Percentiles rank a stretch among this genome's conserved stretches.
These are phyloP conservation scores for Melanotaenia pygmaea DNA, from an alignment of 2,797 vertebrate species.

Conservation along the genomic window DNA sequence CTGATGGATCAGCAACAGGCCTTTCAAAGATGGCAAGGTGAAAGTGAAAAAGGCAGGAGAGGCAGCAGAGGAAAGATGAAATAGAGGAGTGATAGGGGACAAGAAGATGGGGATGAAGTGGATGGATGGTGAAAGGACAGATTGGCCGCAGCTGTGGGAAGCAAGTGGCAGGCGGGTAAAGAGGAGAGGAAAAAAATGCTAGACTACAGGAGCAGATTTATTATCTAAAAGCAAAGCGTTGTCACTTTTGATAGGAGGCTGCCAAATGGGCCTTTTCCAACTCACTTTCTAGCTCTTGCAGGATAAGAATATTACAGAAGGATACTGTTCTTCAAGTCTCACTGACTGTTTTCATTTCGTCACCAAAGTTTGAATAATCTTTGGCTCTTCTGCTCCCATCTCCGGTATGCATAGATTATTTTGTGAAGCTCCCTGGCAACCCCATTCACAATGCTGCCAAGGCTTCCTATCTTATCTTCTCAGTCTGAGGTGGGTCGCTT, in stretches of 20 bases:
- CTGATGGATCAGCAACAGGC: constrained; percentile 75
- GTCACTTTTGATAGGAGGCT: constrained; percentile 33
- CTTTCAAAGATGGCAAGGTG: constrained; percentile 56
- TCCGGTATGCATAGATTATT: constrained; percentile 51
- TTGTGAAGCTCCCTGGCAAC: constrained; percentile 51
- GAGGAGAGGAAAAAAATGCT: not conserved
- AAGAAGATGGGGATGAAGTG: constrained; percentile 65
- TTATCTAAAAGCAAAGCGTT: constrained; percentile 31
- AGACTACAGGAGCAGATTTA: constrained; percentile 18
- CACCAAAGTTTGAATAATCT: constrained; percentile 59
- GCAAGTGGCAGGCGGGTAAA: constrained; percentile 14
- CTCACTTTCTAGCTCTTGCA: constrained; percentile 6
- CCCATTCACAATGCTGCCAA: constrained; percentile 17
- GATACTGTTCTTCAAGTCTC: constrained; percentile 40
- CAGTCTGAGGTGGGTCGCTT: constrained; percentile 38
- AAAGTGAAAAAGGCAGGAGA: constrained; percentile 47
- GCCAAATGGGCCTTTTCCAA: constrained; percentile 35
- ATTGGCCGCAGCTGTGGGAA: constrained; percentile 54
- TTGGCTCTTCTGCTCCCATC: constrained; percentile 36
- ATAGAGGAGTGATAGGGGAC: constrained; percentile 56
- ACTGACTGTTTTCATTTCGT: constrained; percentile 68
- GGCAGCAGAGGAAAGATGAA: constrained; percentile 45
- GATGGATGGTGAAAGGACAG: constrained; percentile 60
- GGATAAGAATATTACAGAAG: constrained; percentile 48
- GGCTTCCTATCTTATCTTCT: constrained; percentile 54